phyloP scores from a whole-genome alignment of 2,888 invertebrate species.

The Amiota minor region DNA sequence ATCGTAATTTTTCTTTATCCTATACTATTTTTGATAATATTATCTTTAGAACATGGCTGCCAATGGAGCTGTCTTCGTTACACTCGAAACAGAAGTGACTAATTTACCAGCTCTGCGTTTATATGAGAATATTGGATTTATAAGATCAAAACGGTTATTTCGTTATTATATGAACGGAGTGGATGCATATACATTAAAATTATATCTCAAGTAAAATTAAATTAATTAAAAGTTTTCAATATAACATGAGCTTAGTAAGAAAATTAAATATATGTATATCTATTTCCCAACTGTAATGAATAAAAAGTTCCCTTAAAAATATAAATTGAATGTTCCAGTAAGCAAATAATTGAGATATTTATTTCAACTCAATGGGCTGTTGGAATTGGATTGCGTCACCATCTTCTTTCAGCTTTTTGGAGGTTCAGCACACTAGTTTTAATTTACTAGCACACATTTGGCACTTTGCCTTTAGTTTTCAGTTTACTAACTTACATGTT shows the following conservation, averaged over 20 bases:
- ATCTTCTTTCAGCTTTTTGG: too few species aligned
- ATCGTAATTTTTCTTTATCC: background rate
- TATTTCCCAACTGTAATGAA: too few species aligned
- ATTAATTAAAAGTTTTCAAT: too few species aligned
- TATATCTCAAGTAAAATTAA: constrained; percentile 87
- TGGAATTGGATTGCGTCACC: too few species aligned
- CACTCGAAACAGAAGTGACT: constrained; percentile 98
- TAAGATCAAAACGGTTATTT: constrained; percentile 96
- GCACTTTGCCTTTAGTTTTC: background rate
- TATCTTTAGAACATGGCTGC: constrained; percentile 88
- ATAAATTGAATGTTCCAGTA: too few species aligned
- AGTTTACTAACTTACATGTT: too few species aligned
- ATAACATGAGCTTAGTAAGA: too few species aligned
- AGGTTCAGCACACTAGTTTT: too few species aligned
- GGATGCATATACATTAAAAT: constrained; percentile 95
- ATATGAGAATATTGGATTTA: constrained; percentile 98
- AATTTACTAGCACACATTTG: background rate
- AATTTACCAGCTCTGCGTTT: constrained; percentile 95
- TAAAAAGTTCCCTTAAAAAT: too few species aligned
- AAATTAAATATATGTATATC: too few species aligned
- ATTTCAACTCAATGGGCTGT: too few species aligned
- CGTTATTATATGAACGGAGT: constrained; percentile 99
- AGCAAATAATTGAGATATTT: too few species aligned
- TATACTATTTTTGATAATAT: background rate
- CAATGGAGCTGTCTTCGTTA: constrained; percentile 96